Conservation (phyloP, 2,888 invertebrate species). For the Leucozona laternaria region DNA sequence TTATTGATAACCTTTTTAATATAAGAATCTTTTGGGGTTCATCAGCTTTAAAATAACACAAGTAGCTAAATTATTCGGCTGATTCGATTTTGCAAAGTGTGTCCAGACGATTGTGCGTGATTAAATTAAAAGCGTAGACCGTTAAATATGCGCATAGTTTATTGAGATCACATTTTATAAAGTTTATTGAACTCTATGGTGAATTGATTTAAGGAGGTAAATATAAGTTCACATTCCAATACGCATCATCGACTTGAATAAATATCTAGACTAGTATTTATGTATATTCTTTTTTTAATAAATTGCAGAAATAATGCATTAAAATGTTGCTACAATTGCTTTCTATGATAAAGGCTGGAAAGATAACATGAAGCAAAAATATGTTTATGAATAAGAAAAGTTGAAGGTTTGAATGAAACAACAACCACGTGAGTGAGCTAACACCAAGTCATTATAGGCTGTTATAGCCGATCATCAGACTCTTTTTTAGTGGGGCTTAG, state of each 20-base stretch:
- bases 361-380: too few relatives aligned
- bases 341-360: too few relatives aligned
- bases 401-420: too few relatives aligned
- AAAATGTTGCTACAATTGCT: too few relatives aligned
- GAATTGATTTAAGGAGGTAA: background rate
- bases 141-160: constrained; percentile 11
- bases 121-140: background rate
- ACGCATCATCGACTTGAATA: background rate
- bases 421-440: too few relatives aligned
- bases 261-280: too few relatives aligned
- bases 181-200: background rate
- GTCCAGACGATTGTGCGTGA: background rate
- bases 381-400: too few relatives aligned
- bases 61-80: background rate
- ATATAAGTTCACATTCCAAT: background rate
- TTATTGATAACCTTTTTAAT: constrained; percentile 23
- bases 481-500: too few relatives aligned
- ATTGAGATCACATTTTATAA: background rate
- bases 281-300: too few relatives aligned
- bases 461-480: too few relatives aligned
- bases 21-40: background rate
- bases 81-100: background rate
- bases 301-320: too few relatives aligned
- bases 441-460: too few relatives aligned
- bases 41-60: background rate